These are phyloP conservation scores for Alentia gelatinosa DNA, from an alignment of 2,888 invertebrate species.

Conservation along the genomic window DNA sequence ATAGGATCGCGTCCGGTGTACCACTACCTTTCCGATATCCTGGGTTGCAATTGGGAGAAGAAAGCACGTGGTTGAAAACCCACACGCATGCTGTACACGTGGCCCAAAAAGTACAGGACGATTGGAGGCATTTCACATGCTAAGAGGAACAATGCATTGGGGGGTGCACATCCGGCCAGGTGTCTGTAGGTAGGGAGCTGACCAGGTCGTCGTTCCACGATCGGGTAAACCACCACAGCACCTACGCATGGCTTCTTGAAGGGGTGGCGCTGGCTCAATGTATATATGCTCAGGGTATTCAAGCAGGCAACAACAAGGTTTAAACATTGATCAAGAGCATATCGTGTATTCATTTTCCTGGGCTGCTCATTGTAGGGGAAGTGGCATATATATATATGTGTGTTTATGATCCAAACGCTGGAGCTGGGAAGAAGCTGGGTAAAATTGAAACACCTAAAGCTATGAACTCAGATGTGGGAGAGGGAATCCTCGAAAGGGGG, in stretches of 20 bases:
- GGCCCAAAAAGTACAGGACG: conserved; percentile 30
- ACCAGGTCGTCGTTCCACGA: background rate
- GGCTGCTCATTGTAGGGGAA: no score
- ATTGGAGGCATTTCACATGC: conserved; percentile 24
- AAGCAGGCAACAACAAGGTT: background rate
- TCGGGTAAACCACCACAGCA: no score
- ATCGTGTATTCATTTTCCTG: no score
- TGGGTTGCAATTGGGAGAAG: conserved; percentile 53
- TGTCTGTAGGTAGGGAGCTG: no score
- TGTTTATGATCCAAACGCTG: background rate
- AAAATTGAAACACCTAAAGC: background rate
- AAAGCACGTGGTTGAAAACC: conserved; percentile 45
- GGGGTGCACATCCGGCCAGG: background rate
- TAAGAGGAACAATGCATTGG: background rate
- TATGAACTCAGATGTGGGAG: no score
- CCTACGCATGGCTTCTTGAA: background rate
- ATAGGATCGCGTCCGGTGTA: conserved; percentile 34
- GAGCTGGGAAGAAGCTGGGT: background rate
- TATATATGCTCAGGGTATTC: background rate
- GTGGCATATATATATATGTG: no score
- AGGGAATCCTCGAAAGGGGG: background rate
- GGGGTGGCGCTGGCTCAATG: background rate
- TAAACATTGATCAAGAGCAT: background rate
- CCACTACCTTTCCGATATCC: conserved; percentile 56
- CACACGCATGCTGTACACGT: conserved; percentile 44